Base-by-base conservation (phyloP, 1,140 invertebrate species). In the Diabrotica virgifera region DNA sequence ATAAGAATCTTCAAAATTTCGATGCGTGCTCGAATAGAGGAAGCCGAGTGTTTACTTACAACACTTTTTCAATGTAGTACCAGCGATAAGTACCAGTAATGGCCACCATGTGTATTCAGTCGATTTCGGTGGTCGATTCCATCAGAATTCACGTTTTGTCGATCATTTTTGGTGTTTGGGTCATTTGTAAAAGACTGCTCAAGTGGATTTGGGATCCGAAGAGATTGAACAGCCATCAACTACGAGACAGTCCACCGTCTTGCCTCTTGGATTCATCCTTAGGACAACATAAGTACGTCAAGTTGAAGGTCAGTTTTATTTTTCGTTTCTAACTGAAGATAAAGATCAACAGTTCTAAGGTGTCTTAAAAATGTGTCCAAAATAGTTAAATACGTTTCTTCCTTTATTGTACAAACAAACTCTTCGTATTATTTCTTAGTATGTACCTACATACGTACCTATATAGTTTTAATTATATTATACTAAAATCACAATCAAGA, bases 251-350 rank as follows among this genome's bases (percentile, higher is more conserved):
- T 59, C 86, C 86, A 7, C 87, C 87, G 0, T 64, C 75, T 10
- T 88, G 86, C 74, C 75, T 89, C 0, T 77, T 85, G 5, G 85
- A 86, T 66, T 81, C 84, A 9, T 78, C 76, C 10, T 76, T 87
- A 64, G 87, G 87, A 14, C 81, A 81, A 64, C 87, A 89, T 77
- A 85, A 82, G 60, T 88, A 87, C 70, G 80, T 87, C 11, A 88
- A 89, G 79, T 76, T 89, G 12, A 85, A 85, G 80, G 87, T 87
- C 80, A 81, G 73, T 77, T n/a, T 68, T 11, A 3, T 46, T 10
- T 46, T 46, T 24, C 24, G 4, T 24, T 24, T 24, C 24, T 24
- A 24, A 1, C 4, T 24, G 24, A 24, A 24, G 24, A 24, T 24
- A 24, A 24, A 24, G 24, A 24, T 24, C 24, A 24, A 24, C 24